Evolutionary conservation across 2,888 invertebrate species (phyloP), one percentile per base, ranked within the genome.

Genomic region (Siphlonurus alternatus): DNA sequence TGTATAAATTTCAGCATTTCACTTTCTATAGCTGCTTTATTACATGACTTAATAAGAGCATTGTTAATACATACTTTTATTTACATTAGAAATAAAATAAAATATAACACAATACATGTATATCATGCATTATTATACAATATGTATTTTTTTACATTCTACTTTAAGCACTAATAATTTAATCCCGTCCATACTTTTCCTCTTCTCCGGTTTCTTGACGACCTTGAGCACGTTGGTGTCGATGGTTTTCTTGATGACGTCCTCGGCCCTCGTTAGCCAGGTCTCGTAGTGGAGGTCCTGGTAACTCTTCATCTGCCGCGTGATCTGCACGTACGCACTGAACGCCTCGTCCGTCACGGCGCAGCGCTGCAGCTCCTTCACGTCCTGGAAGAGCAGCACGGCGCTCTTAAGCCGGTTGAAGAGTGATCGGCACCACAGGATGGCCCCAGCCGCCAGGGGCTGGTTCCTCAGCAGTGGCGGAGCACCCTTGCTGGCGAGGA

Each of bases 381-480:
- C 38, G 15, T 38, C 38, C 15, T 22, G 56, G 7, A 56, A n/a
- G 7, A 20, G 5, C 19, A 56, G 7, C 19, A 56, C 56, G 5
- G 19, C 5, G n/a, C 82, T 83, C 73, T 91, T 93, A 70, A 95
- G 80, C 68, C 85, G 84, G 69, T 86, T 82, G 71, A 90, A 89
- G 20, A 94, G 77, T 63, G 88, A 81, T 59, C 90, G 80, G 18
- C 86, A 87, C 94, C 94, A 95, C 73, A 85, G 88, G 67, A 95
- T 89, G 20, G 89, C 82, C 7, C 94, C 93, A 2, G 89, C 85
- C n/a, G 84, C 81, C 0, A 88, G 86, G 0, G 93, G 89, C 69
- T 89, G 87, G 71, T 89, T 83, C 65, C 85, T 83, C 23, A 88
- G 80, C 38, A 89, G 73, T 0, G 89, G 87, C 0, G 90, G 90